These are phyloP conservation scores for Copsychus sechellarum DNA, from an alignment of 2,113 vertebrate genomes.

Conservation along the genomic window DNA sequence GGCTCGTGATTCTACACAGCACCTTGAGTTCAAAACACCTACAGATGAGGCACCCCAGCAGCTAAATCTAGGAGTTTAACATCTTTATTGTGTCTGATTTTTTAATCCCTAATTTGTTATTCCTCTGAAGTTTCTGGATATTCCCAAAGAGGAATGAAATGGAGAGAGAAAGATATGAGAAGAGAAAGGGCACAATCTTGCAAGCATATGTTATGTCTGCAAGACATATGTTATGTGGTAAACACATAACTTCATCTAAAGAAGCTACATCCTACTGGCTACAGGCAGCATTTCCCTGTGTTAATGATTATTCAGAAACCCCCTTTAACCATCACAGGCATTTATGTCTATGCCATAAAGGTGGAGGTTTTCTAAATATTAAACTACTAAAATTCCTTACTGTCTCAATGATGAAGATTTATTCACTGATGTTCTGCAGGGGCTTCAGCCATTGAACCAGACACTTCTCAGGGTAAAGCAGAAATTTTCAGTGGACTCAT, in stretches of 20 bases:
- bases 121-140: not conserved
- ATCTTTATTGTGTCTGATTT: not conserved
- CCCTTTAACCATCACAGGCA: not conserved
- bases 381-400: not conserved
- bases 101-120: not conserved
- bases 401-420: not conserved
- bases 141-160: not conserved
- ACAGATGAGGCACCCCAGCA: not conserved
- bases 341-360: not conserved
- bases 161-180: not conserved
- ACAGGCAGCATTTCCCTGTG: not conserved
- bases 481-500: not conserved
- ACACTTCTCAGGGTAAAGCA: not conserved
- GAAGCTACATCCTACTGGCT: not conserved
- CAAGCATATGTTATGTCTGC: not conserved
- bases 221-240: not conserved
- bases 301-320: not conserved
- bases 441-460: not conserved
- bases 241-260: not conserved
- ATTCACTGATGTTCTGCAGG: not conserved
- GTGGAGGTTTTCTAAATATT: not conserved
- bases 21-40: not conserved
- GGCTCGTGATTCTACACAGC: accelerated
- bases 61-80: not conserved
- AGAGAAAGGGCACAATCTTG: not conserved